Conservation (phyloP, 2,888 invertebrate genomes). For the Stramonita haemastoma region DNA sequence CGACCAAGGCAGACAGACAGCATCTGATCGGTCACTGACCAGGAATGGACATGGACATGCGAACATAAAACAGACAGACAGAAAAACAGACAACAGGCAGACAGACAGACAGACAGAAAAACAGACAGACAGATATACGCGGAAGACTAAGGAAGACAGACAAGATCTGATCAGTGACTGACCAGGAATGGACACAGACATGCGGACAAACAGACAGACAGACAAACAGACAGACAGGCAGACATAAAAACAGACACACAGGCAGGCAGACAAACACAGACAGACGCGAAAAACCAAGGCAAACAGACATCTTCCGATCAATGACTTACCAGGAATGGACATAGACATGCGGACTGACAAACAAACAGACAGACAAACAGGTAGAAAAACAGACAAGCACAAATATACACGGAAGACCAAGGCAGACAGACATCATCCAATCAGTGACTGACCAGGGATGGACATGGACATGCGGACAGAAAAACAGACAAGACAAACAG, state of each 20-base stretch:
- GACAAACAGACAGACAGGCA: not conserved
- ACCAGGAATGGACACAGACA: not conserved
- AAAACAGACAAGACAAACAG: not conserved
- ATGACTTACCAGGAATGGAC: not conserved
- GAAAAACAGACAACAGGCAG: slow-evolving; percentile 62
- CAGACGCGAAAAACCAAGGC: not conserved
- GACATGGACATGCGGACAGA: slow-evolving; percentile 32
- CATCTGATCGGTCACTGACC: slow-evolving; percentile 53
- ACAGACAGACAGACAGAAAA: not conserved
- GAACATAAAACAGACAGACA: slow-evolving; percentile 57
- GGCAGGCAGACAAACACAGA: not conserved
- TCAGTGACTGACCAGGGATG: slow-evolving; percentile 65
- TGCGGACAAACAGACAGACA: not conserved
- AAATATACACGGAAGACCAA: not conserved
- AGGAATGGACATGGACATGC: slow-evolving; percentile 74
- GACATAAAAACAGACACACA: no score
- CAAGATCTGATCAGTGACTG: no score
- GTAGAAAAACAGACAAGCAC: not conserved
- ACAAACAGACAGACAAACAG: not conserved
- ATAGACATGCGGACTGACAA: not conserved
- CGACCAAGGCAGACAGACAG: not conserved
- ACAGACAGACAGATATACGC: not conserved
- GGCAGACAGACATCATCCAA: not conserved
- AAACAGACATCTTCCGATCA: not conserved
- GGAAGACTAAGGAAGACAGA: no score